Conservation (phyloP, 2,888 invertebrate genomes). For the Drosophila monieri region DNA sequence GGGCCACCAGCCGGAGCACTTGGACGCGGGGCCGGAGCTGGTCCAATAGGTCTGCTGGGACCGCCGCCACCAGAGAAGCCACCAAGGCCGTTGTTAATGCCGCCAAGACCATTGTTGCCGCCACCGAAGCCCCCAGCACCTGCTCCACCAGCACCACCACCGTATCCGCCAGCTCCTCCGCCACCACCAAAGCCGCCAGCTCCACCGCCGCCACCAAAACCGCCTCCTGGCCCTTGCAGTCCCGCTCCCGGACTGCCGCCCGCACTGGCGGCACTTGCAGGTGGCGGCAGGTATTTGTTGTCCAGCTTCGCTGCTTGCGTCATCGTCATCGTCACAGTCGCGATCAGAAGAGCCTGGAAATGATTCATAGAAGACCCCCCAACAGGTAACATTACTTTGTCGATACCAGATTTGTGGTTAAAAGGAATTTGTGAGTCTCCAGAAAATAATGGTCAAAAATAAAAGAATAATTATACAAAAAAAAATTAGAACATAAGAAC, state of each 20-base stretch:
- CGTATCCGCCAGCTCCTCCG: slow-evolving; percentile 72
- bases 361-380: slow-evolving; percentile 10
- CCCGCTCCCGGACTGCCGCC: slow-evolving; percentile 83
- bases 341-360: slow-evolving; percentile 84
- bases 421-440: too few species aligned
- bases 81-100: slow-evolving; percentile 79
- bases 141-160: slow-evolving; percentile 73
- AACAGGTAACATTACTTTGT: slow-evolving; percentile 47
- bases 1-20: slow-evolving; percentile 57
- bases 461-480: too few species aligned
- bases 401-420: slow-evolving; percentile 5
- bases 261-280: slow-evolving; percentile 84
- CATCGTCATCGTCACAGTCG: slow-evolving; percentile 82
- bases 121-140: slow-evolving; percentile 58
- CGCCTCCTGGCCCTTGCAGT: slow-evolving; percentile 78
- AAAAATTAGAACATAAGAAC: too few species aligned
- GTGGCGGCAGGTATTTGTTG: slow-evolving; percentile 86
- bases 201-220: slow-evolving; percentile 71
- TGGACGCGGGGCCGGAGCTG: slow-evolving; percentile 71
- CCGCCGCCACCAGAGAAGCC: slow-evolving; percentile 82
- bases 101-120: slow-evolving; percentile 82
- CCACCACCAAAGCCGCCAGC: slow-evolving; percentile 75
- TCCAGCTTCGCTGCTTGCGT: slow-evolving; percentile 85
- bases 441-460: too few species aligned
- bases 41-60: slow-evolving; percentile 77